Evolutionary conservation across 2,888 invertebrate genomes (phyloP).

Genomic region (Oegoconia quadripuncta): DNA sequence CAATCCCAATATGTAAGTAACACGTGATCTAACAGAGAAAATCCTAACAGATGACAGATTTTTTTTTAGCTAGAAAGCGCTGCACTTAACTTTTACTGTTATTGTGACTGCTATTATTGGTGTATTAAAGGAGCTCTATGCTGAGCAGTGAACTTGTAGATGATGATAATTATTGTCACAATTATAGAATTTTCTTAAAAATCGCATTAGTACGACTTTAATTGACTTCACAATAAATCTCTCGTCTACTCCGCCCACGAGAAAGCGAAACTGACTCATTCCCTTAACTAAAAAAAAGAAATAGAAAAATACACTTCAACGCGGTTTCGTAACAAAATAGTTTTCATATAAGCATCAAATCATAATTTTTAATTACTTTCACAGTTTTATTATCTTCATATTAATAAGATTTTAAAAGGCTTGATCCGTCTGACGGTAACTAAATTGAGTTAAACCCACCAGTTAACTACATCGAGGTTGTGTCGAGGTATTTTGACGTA

Average conservation of each 20-base stretch:
- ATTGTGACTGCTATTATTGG: too few species aligned
- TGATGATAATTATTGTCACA: background rate
- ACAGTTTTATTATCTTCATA: constrained; percentile 13
- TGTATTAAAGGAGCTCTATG: too few species aligned
- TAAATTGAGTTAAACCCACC: too few species aligned
- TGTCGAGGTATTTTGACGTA: too few species aligned
- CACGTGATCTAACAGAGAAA: too few species aligned
- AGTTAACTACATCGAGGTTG: too few species aligned
- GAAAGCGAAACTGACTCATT: constrained; percentile 25
- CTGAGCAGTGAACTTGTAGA: background rate
- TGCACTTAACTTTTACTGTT: too few species aligned
- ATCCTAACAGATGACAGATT: too few species aligned
- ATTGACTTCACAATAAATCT: too few species aligned
- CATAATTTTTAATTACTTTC: constrained; percentile 60
- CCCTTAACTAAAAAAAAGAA: constrained; percentile 20
- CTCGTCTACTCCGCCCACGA: constrained; percentile 19
- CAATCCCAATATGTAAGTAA: too few species aligned
- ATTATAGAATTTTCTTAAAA: background rate
- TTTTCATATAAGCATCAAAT: constrained; percentile 53
- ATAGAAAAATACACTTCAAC: constrained; percentile 25
- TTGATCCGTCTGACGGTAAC: background rate
- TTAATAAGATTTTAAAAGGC: constrained; percentile 4
- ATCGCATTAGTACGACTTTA: background rate
- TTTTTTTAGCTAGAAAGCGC: too few species aligned
- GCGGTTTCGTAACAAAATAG: constrained; percentile 32